phyloP scores from a whole-genome alignment of 2,888 invertebrate species.

The Orgyia antiqua region DNA sequence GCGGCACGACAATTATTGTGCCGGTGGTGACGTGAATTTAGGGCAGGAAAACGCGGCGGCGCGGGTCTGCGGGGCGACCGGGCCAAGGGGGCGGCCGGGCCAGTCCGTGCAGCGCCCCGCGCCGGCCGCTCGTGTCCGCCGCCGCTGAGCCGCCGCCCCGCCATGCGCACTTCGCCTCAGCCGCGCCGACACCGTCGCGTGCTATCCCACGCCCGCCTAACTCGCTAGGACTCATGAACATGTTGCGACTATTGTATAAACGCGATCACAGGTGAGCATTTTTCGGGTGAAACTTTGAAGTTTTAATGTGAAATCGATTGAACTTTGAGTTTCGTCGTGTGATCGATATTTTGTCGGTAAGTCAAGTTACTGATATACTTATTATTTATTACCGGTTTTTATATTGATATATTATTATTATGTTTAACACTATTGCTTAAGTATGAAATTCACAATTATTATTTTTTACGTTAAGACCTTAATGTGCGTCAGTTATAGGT shows the following conservation, averaged over 20 bases:
- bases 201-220: slow-evolving; percentile 26
- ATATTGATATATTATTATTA: no score
- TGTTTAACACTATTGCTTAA: no score
- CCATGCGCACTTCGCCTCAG: slow-evolving; percentile 21
- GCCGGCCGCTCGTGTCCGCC: slow-evolving; percentile 48
- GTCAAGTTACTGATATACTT: slow-evolving; percentile 43
- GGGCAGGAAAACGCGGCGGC: slow-evolving; percentile 61
- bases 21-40: slow-evolving; percentile 65
- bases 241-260: slow-evolving; percentile 41
- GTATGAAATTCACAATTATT: no score
- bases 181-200: slow-evolving; percentile 22
- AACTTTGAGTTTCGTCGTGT: slow-evolving; percentile 37
- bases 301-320: slow-evolving; percentile 54
- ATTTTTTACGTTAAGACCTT: not conserved
- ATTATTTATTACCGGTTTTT: slow-evolving; percentile 52
- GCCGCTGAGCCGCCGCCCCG: slow-evolving; percentile 15
- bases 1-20: slow-evolving; percentile 67
- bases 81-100: slow-evolving; percentile 4
- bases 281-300: slow-evolving; percentile 44
- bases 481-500: not conserved
- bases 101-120: slow-evolving; percentile 55
- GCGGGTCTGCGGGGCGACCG: slow-evolving; percentile 15
- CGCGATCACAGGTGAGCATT: slow-evolving; percentile 52
- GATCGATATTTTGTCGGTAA: slow-evolving; percentile 55
- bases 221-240: slow-evolving; percentile 34